Conservation (phyloP, 2,888 invertebrate species). For the Synergus gifuensis region DNA sequence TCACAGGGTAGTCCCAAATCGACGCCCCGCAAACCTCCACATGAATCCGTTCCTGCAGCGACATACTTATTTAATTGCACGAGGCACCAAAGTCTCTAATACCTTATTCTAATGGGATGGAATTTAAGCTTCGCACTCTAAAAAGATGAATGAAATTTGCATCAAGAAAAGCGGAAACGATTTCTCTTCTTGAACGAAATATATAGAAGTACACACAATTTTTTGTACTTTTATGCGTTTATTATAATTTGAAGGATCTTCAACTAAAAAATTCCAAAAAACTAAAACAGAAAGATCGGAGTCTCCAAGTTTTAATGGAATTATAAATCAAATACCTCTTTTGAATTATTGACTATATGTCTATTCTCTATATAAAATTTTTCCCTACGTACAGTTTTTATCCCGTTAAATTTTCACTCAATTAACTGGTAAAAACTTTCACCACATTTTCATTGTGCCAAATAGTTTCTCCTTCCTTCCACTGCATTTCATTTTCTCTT, state of each 20-base stretch:
- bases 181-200: not conserved
- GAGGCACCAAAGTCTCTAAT: constrained; percentile 65
- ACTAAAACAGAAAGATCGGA: too few species aligned
- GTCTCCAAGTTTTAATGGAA: too few species aligned
- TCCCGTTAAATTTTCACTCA: constrained; percentile 18
- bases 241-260: too few species aligned
- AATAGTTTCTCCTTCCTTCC: constrained; percentile 11
- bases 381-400: not conserved
- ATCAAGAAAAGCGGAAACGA: not conserved
- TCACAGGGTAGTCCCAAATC: constrained; percentile 52
- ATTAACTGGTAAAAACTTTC: not conserved
- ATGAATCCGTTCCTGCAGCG: constrained; percentile 56
- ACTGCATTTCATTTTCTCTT: not conserved
- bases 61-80: constrained; percentile 72
- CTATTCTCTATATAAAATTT: too few species aligned
- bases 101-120: constrained; percentile 70
- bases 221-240: too few species aligned
- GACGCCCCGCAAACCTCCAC: constrained; percentile 46
- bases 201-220: not conserved
- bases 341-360: too few species aligned
- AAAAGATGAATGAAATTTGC: constrained; percentile 31
- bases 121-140: constrained; percentile 59
- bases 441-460: constrained; percentile 10
- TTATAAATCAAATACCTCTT: too few species aligned
- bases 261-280: too few species aligned